phyloP scores from a whole-genome alignment of 2,113 vertebrate species.

The Pontoporia blainvillei region DNA sequence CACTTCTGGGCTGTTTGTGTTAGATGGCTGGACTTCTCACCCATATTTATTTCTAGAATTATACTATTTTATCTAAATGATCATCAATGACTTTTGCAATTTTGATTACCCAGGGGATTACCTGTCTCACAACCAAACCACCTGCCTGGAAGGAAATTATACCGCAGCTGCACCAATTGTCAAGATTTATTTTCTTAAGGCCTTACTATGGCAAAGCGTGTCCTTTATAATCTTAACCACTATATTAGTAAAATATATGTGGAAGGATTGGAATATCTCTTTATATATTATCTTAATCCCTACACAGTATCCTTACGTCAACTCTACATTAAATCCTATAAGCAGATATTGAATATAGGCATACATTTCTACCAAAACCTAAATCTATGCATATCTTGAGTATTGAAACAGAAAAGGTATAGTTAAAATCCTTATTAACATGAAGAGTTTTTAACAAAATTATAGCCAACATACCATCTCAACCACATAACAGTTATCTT shows the following conservation, averaged over 20 bases:
- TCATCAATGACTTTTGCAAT: constrained; percentile 11
- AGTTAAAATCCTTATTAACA: neutral
- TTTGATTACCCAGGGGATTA: neutral
- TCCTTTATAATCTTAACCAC: neutral
- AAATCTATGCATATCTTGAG: neutral
- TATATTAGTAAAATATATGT: neutral
- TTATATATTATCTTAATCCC: neutral
- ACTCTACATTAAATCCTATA: neutral
- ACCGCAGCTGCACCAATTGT: neutral
- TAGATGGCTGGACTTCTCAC: neutral
- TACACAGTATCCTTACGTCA: neutral
- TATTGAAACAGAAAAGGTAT: neutral
- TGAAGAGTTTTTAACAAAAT: neutral
- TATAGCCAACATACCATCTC: neutral
- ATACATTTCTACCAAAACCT: neutral
- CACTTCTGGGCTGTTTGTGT: neutral
- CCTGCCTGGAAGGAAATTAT: neutral
- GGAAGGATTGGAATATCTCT: neutral
- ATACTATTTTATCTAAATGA: constrained; percentile 27
- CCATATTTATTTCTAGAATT: constrained; percentile 18
- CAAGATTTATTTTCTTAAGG: constrained; percentile 20
- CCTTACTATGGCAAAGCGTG: neutral
- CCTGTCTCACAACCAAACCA: neutral
- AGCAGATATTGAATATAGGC: neutral
- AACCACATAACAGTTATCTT: neutral